Base-by-base conservation (phyloP, 2,888 invertebrate genomes). In the Hydriomena furcata region DNA sequence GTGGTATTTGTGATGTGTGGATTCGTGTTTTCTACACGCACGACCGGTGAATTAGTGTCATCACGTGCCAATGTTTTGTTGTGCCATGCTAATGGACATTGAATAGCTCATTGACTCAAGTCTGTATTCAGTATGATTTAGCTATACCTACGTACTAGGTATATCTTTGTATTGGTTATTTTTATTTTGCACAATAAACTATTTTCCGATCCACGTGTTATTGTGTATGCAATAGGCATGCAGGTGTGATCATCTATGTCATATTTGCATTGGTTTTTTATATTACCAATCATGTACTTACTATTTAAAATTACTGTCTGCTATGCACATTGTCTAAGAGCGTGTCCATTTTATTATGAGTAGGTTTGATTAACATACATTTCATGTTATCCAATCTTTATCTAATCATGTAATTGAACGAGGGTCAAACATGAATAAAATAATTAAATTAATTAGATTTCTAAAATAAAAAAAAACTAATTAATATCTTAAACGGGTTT, bases 191-290 rank as follows among this genome's bases (percentile, higher is more conserved):
- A 66, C 56, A 63, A 58, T 60, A 71, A 61, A 68, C 64, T 61
- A 68, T 65, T 75, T 46, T 71, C 17, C 63, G 65, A 63, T 67
- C 51, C 67, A 72, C n/a, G n/a, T n/a, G n/a, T n/a, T n/a, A 71
- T 68, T 65, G 60, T 66, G 63, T 64, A 63, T 61, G 67, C 23
- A n/a, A n/a, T n/a, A 7, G 23, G 7, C 57, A 67, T 65, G 68
- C 58, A 62, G 63, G 61, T 63, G 66, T 73, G 69, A 65, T 72
- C 63, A 72, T 71, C 63, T 65, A 65, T 71, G 73, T 68, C 66
- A 66, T 62, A 44, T 49, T 30, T 17, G 17, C 17, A 17, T 17
- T 17, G 17, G 17, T 17, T 17, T 17, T 3, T 17, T 17, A 17
- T 17, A 17, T 4, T 3, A 3, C 17, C 17, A 17, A 17, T 4